Percentiles rank a stretch among this genome's conserved stretches.
phyloP scores from a whole-genome alignment of 2,888 invertebrate species.

The Cerceris rybyensis region DNA sequence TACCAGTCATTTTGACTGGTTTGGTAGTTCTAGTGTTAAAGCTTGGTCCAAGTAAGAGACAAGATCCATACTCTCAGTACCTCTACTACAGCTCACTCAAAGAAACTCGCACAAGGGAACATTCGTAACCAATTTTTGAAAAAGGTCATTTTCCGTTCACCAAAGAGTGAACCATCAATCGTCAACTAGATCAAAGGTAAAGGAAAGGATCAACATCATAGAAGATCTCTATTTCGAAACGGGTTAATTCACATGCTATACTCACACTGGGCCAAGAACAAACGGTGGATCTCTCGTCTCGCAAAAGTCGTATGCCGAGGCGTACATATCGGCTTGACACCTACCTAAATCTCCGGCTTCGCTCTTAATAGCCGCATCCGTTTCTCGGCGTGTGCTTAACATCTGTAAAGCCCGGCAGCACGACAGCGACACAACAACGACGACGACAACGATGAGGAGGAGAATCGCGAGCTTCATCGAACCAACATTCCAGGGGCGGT shows the following conservation, averaged over 20 bases:
- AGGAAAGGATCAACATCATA: no score
- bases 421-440: not conserved
- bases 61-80: no score
- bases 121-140: no score
- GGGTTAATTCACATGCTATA: not conserved
- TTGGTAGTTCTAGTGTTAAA: no score
- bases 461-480: constrained; percentile 6
- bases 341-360: constrained; percentile 22
- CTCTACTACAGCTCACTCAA: no score
- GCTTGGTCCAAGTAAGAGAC: no score
- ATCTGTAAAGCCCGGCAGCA: constrained; percentile 20
- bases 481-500: constrained; percentile 41
- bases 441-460: constrained; percentile 10
- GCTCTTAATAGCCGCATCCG: constrained; percentile 26
- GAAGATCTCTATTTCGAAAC: no score
- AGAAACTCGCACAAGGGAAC: no score
- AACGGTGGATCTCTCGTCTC: not conserved
- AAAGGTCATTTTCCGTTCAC: no score
- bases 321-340: constrained; percentile 7
- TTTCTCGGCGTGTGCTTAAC: constrained; percentile 15
- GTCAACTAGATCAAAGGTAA: no score
- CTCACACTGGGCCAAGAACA: not conserved
- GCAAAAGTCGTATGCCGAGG: constrained; percentile 14
- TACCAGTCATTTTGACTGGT: no score
- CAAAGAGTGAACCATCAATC: no score